phyloP scores from a whole-genome alignment of 2,797 vertebrate genomes.

The Calcarius lapponicus region DNA sequence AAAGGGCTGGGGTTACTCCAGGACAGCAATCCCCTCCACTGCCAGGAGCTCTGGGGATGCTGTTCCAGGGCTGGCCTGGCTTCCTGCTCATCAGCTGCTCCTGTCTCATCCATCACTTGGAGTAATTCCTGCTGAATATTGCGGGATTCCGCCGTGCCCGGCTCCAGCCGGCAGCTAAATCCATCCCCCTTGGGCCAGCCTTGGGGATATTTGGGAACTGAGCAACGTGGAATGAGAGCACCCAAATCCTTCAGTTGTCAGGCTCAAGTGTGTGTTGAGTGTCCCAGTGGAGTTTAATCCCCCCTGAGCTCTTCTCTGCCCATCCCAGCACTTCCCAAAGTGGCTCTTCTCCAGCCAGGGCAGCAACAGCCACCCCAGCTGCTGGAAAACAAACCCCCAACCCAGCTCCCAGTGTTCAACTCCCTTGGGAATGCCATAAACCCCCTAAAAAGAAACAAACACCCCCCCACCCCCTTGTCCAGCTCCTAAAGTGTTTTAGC shows the following conservation, averaged over 20 bases:
- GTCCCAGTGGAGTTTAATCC: accelerated
- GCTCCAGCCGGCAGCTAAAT: not conserved
- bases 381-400: accelerated
- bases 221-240: accelerated
- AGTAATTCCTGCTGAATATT: not conserved
- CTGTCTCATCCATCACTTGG: not conserved
- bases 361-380: not conserved
- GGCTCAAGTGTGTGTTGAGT: not conserved
- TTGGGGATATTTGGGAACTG: not conserved
- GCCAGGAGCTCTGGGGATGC: not conserved
- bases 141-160: accelerated
- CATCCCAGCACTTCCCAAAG: not conserved
- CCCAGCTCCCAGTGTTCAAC: not conserved
- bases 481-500: not conserved
- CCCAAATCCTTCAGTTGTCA: not conserved
- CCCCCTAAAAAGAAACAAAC: not conserved
- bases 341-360: not conserved
- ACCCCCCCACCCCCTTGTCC: accelerated
- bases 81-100: not conserved
- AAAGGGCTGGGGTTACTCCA: not conserved
- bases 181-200: not conserved
- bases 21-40: not conserved
- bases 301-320: not conserved
- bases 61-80: not conserved
- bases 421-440: not conserved